A percentile compares a stretch with the other conserved stretches of the same genome.
Conservation (phyloP, 2,113 vertebrate species). For the Triplophysa tibetana region DNA sequence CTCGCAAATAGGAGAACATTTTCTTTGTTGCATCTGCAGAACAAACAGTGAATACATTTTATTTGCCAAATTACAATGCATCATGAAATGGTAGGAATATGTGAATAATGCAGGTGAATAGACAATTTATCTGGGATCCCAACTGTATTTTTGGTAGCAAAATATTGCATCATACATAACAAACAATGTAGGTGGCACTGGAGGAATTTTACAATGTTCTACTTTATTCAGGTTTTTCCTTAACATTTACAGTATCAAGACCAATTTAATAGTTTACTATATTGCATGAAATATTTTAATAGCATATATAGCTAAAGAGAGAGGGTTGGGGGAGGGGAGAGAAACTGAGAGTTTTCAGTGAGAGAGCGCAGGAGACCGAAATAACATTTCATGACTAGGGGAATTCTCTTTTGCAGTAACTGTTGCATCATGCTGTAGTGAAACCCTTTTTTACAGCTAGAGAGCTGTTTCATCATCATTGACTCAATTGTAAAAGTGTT, state of each 20-base stretch:
- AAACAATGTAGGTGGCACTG: no score
- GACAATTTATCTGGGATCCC: no score
- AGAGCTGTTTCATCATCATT: constrained; percentile 31
- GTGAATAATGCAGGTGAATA: no score
- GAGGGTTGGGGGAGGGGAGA: neutral
- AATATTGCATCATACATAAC: neutral
- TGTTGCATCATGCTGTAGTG: constrained; percentile 43
- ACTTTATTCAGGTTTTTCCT: neutral
- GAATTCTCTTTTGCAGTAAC: constrained; percentile 31
- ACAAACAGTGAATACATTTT: no score
- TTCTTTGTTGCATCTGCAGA: no score
- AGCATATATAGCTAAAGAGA: neutral
- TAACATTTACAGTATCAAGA: neutral
- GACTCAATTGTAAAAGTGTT: neutral
- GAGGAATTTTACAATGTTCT: no score
- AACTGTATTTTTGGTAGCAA: neutral
- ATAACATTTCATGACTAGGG: neutral
- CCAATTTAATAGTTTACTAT: neutral
- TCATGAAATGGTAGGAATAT: no score
- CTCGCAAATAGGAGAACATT: neutral
- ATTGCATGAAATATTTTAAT: neutral
- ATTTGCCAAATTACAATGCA: no score
- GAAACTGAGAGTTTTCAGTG: neutral
- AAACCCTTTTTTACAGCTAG: constrained; percentile 37
- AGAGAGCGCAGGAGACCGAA: neutral